Evolutionary conservation across 2,113 vertebrate genomes (phyloP).

Genomic region (Morone saxatilis): DNA sequence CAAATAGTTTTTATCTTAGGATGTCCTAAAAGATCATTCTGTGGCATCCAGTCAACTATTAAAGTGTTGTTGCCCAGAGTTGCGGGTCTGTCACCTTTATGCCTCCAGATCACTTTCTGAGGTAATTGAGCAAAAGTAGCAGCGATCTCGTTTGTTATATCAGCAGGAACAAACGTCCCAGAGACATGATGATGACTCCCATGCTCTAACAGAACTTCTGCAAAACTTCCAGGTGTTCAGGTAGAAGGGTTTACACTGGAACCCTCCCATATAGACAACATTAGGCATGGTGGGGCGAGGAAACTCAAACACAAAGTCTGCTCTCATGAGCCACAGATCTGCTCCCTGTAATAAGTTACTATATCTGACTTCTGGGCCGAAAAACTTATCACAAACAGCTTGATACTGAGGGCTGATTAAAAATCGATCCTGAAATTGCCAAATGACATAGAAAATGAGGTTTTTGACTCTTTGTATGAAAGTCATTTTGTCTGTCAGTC

Average conservation of each 20-base stretch:
- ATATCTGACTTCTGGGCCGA: constrained; percentile 73
- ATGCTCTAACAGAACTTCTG: constrained; percentile 82
- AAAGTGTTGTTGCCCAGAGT: constrained; percentile 81
- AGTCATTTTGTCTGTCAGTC: constrained; percentile 79
- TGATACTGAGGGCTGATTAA: constrained; percentile 60
- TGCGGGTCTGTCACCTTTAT: constrained; percentile 66
- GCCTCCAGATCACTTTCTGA: constrained; percentile 84
- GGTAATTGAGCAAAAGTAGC: constrained; percentile 79
- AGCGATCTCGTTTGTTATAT: constrained; percentile 74
- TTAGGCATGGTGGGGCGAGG: constrained; percentile 86
- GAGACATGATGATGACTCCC: constrained; percentile 84
- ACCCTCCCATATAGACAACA: constrained; percentile 80
- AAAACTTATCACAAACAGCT: constrained; percentile 70
- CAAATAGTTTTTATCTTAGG: constrained; percentile 76
- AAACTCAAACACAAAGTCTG: constrained; percentile 86
- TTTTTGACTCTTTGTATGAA: constrained; percentile 79
- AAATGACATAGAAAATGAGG: constrained; percentile 57
- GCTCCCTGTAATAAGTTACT: constrained; percentile 76
- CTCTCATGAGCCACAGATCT: constrained; percentile 85
- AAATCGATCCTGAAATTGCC: constrained; percentile 49
- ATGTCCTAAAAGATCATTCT: constrained; percentile 84
- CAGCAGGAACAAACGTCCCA: constrained; percentile 81
- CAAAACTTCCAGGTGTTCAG: constrained; percentile 81
- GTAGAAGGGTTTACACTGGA: constrained; percentile 82
- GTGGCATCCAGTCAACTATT: constrained; percentile 81